Conservation (phyloP, 2,113 vertebrate genomes). For the Bos indicus region DNA sequence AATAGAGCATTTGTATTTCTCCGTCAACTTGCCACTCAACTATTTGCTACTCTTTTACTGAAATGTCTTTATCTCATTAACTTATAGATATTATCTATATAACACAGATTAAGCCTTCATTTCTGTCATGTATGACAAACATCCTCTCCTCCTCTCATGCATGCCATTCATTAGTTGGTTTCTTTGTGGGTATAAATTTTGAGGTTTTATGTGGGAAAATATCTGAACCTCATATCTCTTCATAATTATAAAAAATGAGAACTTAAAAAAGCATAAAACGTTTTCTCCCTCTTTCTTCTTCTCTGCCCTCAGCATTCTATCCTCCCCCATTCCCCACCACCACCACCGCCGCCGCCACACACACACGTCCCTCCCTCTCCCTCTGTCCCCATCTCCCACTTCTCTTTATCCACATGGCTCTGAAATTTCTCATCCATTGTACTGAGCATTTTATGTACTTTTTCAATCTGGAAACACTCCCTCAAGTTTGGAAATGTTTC, state of each 20-base stretch:
- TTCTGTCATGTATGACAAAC: neutral
- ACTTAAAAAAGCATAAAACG: neutral
- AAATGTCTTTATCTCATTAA: neutral
- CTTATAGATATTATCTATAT: neutral
- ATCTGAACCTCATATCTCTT: neutral
- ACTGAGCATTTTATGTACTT: neutral
- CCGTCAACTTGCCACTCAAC: neutral
- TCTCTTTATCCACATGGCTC: neutral
- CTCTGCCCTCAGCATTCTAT: neutral
- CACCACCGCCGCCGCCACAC: fast-evolving
- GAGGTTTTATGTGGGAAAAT: neutral
- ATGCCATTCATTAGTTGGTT: neutral
- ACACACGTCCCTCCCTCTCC: neutral
- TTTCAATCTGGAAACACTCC: neutral
- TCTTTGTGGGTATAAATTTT: neutral
- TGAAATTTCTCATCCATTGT: neutral
- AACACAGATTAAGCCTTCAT: neutral
- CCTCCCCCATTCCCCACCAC: neutral
- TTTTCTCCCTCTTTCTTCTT: neutral
- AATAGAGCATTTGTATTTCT: neutral
- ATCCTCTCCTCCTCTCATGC: neutral
- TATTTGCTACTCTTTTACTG: neutral
- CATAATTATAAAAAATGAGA: neutral
- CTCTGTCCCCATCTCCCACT: neutral
- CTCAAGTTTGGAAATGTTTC: neutral